Conservation (phyloP, 2,888 invertebrate species). For the Keiferia lycopersicella region DNA sequence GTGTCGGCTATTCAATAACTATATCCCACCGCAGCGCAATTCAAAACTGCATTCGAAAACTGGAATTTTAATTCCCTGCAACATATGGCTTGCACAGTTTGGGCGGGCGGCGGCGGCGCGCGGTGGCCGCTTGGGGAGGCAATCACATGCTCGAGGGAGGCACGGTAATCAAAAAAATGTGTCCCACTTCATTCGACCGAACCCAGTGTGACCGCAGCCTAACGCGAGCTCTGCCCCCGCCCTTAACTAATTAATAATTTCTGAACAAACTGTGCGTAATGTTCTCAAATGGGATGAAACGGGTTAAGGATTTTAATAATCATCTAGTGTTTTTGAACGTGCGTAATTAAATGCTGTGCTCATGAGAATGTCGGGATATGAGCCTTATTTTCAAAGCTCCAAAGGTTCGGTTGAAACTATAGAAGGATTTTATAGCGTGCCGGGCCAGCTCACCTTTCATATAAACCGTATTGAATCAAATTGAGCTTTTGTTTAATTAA, state of each 20-base stretch:
- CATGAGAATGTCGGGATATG: slow-evolving; percentile 32
- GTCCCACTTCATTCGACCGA: slow-evolving; percentile 73
- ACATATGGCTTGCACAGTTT: slow-evolving; percentile 62
- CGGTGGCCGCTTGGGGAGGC: slow-evolving; percentile 36
- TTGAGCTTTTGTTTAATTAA: not conserved
- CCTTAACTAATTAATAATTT: slow-evolving; percentile 69
- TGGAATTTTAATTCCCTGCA: slow-evolving; percentile 73
- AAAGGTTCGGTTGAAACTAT: not conserved
- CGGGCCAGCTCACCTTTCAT: not conserved
- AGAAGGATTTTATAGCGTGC: not conserved
- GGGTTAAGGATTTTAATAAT: slow-evolving; percentile 68
- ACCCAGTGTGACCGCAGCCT: slow-evolving; percentile 56
- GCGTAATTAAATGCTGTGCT: slow-evolving; percentile 33
- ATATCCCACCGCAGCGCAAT: slow-evolving; percentile 42
- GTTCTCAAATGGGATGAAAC: slow-evolving; percentile 41
- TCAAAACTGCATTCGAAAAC: slow-evolving; percentile 68
- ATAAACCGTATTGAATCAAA: slow-evolving; percentile 4
- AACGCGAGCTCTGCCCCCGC: slow-evolving; percentile 39
- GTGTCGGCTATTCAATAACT: slow-evolving; percentile 22
- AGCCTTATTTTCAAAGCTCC: slow-evolving; percentile 26
- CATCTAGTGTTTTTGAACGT: slow-evolving; percentile 44
- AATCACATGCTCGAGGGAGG: slow-evolving; percentile 37
- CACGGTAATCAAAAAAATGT: slow-evolving; percentile 77
- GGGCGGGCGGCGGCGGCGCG: slow-evolving; percentile 30
- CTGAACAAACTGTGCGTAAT: slow-evolving; percentile 38